Percentiles rank a stretch among this genome's conserved stretches.
Conservation (phyloP, 2,888 invertebrate genomes). For the Ormyrus nitidulus region DNA sequence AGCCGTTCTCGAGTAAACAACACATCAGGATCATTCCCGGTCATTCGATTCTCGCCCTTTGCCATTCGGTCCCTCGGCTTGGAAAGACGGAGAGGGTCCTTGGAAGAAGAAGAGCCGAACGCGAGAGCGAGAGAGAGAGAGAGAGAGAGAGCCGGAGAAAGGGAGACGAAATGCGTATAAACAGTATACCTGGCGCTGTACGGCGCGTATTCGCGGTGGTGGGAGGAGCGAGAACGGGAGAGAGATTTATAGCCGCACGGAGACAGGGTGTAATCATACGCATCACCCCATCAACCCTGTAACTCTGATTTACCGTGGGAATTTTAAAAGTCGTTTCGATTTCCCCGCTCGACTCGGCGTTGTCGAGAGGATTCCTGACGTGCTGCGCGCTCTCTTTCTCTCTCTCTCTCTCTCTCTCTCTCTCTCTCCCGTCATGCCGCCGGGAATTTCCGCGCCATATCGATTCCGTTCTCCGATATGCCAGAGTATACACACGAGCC, state of each 20-base stretch:
- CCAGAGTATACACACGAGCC: not conserved
- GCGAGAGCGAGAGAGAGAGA: not conserved
- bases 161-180: constrained; percentile 3
- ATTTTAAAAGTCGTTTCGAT: constrained; percentile 69
- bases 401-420: constrained; percentile 27
- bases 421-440: not conserved
- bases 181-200: constrained; percentile 41
- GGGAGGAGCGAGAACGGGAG: constrained; percentile 60
- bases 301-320: constrained; percentile 75
- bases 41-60: not conserved
- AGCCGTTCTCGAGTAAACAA: not conserved
- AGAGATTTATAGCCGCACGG: constrained; percentile 72
- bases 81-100: not conserved
- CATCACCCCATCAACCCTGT: constrained; percentile 74
- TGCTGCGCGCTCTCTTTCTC: constrained; percentile 11
- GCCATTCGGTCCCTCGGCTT: not conserved
- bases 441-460: not conserved
- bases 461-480: constrained; percentile 6
- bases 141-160: not conserved
- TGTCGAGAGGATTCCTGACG: too few species aligned
- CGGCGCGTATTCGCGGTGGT: constrained; percentile 51
- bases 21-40: not conserved
- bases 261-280: constrained; percentile 76
- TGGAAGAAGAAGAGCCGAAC: not conserved
- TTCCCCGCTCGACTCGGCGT: constrained; percentile 53